phyloP scores from a whole-genome alignment of 2,888 invertebrate genomes.

The Dasysyrphus tricinctus region DNA sequence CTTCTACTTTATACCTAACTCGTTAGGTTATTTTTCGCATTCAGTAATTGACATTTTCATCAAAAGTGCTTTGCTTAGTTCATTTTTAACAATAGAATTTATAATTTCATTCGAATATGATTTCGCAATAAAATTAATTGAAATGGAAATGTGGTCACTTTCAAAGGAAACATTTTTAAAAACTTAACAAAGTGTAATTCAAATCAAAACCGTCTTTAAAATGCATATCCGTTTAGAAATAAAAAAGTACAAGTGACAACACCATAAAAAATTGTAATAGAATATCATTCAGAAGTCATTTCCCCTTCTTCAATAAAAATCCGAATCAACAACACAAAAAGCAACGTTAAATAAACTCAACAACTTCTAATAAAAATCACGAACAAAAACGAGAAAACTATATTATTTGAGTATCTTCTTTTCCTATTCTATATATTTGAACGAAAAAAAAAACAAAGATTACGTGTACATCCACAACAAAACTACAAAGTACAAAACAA shows the following conservation, averaged over 20 bases:
- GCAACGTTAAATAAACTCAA: neutral
- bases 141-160: too few relatives aligned
- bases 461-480: neutral
- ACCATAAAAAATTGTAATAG: slow-evolving; percentile 35
- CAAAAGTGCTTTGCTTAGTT: too few relatives aligned
- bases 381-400: slow-evolving; percentile 32
- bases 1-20: too few relatives aligned
- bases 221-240: neutral
- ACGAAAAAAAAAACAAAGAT: neutral
- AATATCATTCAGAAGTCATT: neutral
- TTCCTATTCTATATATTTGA: neutral
- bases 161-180: neutral
- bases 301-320: neutral
- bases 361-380: neutral
- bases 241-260: neutral
- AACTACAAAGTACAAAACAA: slow-evolving; percentile 14
- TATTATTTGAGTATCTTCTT: neutral
- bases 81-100: too few relatives aligned
- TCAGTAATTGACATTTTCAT: too few relatives aligned
- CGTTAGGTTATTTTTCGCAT: too few relatives aligned
- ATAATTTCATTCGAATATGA: too few relatives aligned
- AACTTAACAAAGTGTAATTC: neutral
- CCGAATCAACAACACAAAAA: slow-evolving; percentile 5
- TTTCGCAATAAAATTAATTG: too few relatives aligned
- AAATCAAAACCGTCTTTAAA: neutral